Evolutionary conservation across 2,888 invertebrate genomes (phyloP).

Genomic region (Pinctada fucata): DNA sequence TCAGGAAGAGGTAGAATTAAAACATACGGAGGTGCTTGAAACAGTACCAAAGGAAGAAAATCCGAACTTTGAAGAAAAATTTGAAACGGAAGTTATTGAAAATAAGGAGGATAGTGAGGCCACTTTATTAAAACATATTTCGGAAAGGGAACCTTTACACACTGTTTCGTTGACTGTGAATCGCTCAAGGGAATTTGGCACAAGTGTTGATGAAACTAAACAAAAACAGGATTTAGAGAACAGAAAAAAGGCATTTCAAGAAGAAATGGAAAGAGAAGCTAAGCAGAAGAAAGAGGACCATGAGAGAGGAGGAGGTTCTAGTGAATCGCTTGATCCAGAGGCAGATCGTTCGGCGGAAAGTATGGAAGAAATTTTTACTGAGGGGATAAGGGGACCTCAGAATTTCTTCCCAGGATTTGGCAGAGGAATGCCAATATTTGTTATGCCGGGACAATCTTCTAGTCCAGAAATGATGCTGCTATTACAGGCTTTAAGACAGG

Average conservation of each 20-base stretch:
- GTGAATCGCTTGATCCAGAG: constrained; percentile 26
- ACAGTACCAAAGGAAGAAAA: not conserved
- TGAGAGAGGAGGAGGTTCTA: constrained; percentile 1
- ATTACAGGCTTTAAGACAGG: constrained; percentile 60
- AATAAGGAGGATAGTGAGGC: not conserved
- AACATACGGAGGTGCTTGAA: not conserved
- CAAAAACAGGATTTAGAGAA: constrained; percentile 49
- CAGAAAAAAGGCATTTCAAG: constrained; percentile 40
- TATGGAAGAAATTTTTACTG: constrained; percentile 24
- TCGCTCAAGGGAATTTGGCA: constrained; percentile 51
- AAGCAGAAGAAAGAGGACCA: constrained; percentile 36
- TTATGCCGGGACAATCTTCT: constrained; percentile 54
- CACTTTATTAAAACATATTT: constrained; percentile 7
- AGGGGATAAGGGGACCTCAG: constrained; percentile 12
- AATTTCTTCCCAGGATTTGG: constrained; percentile 32
- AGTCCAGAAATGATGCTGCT: constrained; percentile 53
- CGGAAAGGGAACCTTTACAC: constrained; percentile 2
- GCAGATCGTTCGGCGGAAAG: constrained; percentile 26
- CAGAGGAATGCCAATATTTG: constrained; percentile 51
- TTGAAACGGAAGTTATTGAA: not conserved
- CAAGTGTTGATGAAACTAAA: constrained; percentile 55
- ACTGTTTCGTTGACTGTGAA: constrained; percentile 38
- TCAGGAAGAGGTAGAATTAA: not conserved
- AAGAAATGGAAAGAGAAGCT: constrained; percentile 46
- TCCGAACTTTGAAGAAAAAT: not conserved